Base-by-base conservation (phyloP, 2,113 vertebrate genomes). In the Cryptotis parvus region DNA sequence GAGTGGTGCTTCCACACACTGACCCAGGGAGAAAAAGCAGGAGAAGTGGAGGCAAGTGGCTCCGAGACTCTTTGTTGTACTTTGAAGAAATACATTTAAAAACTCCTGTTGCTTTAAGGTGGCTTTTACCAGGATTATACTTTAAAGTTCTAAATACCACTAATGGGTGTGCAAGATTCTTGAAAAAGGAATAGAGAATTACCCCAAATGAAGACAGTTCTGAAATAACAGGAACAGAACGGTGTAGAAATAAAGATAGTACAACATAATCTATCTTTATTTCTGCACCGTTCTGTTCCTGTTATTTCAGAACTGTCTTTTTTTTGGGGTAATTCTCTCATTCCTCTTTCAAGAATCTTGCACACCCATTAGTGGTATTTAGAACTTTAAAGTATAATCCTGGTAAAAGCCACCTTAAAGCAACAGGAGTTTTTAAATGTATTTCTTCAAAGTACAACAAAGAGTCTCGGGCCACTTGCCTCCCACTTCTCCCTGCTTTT, bases 131-230 rank as follows among this genome's bases (percentile, higher is more conserved):
- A 68, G 12, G 22, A 31, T 18, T 20, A 68, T 45, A 78, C 24
- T 72, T 89, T 35, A 65, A 37, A 81, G 27, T 78, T 85, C 41
- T 79, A 87, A 87, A 31, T 75, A 24, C 37, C 31, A 31, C 63
- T 33, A 9, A 65, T 91, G 16, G 22, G 20, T 10, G 4, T 27
- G 26, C 15, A 76, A 80, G 16, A 75, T 24, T 82, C 80, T 85
- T 74, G 37, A 27, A 45, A 68, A 85, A 58, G 4, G 65, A 27
- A 1, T 11, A 20, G 52, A 43, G 24, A 20, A 58, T 58, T 58
- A 24, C 18, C 55, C 55, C 20, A 45, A 20, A 55, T 65, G 18
- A 8, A 24, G n/a, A 52, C 15, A 37, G 31, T 39, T 63, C 18
- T 61, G 33, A 86, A 65, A 16, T 78, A 11, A 69, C 33, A 16